Evolutionary conservation across 2,113 vertebrate genomes (phyloP), one percentile per base, ranked within the genome.

Genomic region (Cyprinodon tularosa): DNA sequence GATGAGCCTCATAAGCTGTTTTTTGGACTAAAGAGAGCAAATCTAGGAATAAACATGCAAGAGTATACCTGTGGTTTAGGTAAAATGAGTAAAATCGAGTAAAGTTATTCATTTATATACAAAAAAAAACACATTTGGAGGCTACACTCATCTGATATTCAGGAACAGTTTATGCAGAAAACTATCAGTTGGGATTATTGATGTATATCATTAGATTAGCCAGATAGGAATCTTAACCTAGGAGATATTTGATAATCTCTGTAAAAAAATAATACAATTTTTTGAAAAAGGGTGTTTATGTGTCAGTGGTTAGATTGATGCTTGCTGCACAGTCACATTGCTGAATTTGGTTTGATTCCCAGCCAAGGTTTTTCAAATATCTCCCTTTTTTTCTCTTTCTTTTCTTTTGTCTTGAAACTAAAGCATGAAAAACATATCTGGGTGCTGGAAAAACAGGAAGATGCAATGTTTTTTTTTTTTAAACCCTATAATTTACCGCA

Each of bases 1-100:
- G 88, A 80, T 68, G 37, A 13, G 72, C 72, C 71, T 76, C 76
- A 84, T 36, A 57, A 70, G 22, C 37, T 62, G 76, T 65, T 67
- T 71, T 73, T 7, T 57, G 59, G 72, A 50, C 59, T 17, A 17
- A 36, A 45, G 40, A 62, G 68, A 72, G 13, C 44, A 40, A 59
- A 8, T 36, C 50, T 57, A 20, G 50, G 50, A n/a, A 20, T 9
- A 57, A 20, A 10, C 48, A 20, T 15, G 17, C 4, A 17, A 50
- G 61, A n/a, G 37, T 38, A 14, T 57, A 17, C 5, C 39, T 71
- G 37, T 7, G 12, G 13, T 66, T 14, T 62, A 29, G 29, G n/a
- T 64, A 20, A 64, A 64, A 70, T 42, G 36, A 7, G 36, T 66
- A n/a, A 13, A 22, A 39, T 22, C 47, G 3, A 39, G 7, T 17